phyloP scores from a whole-genome alignment of 2,888 invertebrate genomes.

The Tribolium freemani region DNA sequence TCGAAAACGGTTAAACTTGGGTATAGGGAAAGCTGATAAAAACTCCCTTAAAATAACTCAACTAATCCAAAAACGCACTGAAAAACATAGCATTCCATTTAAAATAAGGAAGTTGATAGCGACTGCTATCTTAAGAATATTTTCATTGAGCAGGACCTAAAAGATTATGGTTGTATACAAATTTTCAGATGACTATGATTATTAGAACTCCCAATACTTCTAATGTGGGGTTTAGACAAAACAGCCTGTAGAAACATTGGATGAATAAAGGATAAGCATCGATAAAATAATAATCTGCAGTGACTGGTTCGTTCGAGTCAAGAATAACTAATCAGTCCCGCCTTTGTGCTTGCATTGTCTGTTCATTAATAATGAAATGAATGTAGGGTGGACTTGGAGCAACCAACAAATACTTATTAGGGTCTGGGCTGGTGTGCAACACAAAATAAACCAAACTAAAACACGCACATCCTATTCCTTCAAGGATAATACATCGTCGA shows the following conservation, averaged over 20 bases:
- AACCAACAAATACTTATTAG: constrained; percentile 44
- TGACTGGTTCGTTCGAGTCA: constrained; percentile 17
- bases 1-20: too few relatives aligned
- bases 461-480: constrained; percentile 52
- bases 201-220: too few relatives aligned
- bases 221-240: too few relatives aligned
- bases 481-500: constrained; percentile 49
- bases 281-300: constrained; percentile 14
- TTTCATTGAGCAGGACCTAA: too few relatives aligned
- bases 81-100: too few relatives aligned
- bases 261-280: background rate
- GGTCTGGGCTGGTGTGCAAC: constrained; percentile 18
- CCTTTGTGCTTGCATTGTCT: constrained; percentile 21
- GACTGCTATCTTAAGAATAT: too few relatives aligned
- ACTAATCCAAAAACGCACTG: too few relatives aligned
- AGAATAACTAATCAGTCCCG: constrained; percentile 23
- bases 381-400: constrained; percentile 21
- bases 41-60: too few relatives aligned
- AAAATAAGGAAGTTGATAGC: too few relatives aligned
- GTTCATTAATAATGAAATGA: constrained; percentile 39
- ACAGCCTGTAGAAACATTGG: background rate
- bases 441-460: constrained; percentile 47
- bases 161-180: too few relatives aligned
- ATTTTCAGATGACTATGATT: too few relatives aligned
- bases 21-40: too few relatives aligned